Conservation (phyloP, 2,888 invertebrate genomes). For the Mylabris sibirica region DNA sequence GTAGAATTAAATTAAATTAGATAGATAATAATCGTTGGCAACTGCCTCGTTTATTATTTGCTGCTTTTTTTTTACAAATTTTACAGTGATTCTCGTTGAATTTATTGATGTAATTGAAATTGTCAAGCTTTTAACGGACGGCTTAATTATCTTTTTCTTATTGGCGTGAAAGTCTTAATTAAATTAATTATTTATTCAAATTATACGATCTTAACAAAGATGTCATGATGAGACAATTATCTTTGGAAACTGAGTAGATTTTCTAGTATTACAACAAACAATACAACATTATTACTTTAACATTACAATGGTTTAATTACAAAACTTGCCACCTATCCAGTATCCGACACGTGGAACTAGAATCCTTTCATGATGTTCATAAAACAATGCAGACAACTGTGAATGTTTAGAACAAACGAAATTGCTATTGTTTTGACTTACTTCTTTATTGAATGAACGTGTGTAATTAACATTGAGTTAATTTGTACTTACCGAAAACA, state of each 20-base stretch:
- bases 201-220: background rate
- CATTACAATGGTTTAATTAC: background rate
- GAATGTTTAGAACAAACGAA: background rate
- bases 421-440: background rate
- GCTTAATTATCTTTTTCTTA: too few relatives aligned
- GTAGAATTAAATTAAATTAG: constrained; percentile 29
- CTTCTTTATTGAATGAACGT: background rate
- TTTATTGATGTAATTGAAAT: too few relatives aligned
- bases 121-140: too few relatives aligned
- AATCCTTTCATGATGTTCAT: background rate
- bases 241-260: background rate
- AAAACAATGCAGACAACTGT: background rate
- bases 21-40: background rate
- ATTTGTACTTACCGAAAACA: too few relatives aligned
- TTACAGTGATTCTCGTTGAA: too few relatives aligned
- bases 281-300: background rate
- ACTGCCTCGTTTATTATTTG: too few relatives aligned
- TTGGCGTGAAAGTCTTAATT: background rate
- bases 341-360: background rate
- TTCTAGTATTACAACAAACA: background rate
- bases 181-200: background rate
- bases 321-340: background rate
- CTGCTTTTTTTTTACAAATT: background rate
- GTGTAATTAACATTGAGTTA: background rate
- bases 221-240: background rate